phyloP scores from a whole-genome alignment of 1,140 invertebrate species.

The Doryteuthis pealeii region DNA sequence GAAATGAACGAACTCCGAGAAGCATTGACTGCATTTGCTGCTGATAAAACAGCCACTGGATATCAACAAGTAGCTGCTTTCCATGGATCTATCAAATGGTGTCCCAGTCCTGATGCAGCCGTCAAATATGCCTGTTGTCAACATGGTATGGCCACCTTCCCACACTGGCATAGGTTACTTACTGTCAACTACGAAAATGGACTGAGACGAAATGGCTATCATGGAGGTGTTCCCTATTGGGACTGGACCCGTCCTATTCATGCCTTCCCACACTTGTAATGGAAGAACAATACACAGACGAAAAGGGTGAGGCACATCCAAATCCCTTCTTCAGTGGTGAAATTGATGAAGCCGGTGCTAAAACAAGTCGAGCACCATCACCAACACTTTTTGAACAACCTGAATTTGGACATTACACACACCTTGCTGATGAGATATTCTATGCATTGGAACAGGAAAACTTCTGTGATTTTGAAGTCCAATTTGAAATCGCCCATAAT shows the following conservation, averaged over 20 bases:
- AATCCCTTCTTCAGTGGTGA: slow-evolving; percentile 16
- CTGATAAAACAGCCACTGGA: slow-evolving; percentile 22
- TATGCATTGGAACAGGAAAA: slow-evolving; percentile 32
- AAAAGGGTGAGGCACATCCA: not conserved
- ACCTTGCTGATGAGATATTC: slow-evolving; percentile 23
- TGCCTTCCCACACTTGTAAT: not conserved
- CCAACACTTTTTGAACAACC: slow-evolving; percentile 15
- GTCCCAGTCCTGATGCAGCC: slow-evolving; percentile 21
- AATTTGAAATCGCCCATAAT: slow-evolving; percentile 34
- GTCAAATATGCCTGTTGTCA: slow-evolving; percentile 24
- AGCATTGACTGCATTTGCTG: slow-evolving; percentile 18
- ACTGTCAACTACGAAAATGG: slow-evolving; percentile 26
- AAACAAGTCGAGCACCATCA: not conserved
- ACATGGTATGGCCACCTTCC: slow-evolving; percentile 29
- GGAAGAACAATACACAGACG: slow-evolving; percentile 9
- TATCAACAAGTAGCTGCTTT: slow-evolving; percentile 20
- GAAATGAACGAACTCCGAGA: slow-evolving; percentile 22
- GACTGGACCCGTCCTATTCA: slow-evolving; percentile 8
- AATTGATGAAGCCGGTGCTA: slow-evolving; percentile 6
- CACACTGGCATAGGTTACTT: slow-evolving; percentile 33
- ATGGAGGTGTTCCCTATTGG: slow-evolving; percentile 16
- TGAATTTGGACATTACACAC: slow-evolving; percentile 20
- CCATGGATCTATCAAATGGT: slow-evolving; percentile 21
- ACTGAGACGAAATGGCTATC: slow-evolving; percentile 15
- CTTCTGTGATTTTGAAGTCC: slow-evolving; percentile 29